A percentile compares a stretch with the other conserved stretches of the same genome.
Conservation (phyloP, 2,113 vertebrate species). For the Trochalopteron elliotii region DNA sequence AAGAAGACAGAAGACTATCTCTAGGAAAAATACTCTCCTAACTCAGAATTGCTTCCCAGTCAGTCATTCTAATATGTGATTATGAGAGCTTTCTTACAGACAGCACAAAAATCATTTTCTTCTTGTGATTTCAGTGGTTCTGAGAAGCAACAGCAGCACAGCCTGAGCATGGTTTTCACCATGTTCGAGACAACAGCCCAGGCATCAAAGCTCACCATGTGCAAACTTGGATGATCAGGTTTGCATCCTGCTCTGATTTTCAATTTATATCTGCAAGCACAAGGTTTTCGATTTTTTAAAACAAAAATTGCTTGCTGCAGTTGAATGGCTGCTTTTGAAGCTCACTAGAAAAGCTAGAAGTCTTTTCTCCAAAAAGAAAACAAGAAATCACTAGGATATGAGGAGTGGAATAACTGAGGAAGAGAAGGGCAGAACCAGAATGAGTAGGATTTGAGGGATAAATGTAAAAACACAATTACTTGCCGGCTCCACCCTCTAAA, state of each 20-base stretch:
- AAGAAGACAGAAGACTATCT: neutral
- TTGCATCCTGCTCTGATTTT: neutral
- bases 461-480: neutral
- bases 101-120: neutral
- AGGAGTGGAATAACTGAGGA: neutral
- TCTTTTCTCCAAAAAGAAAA: neutral
- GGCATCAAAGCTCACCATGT: neutral
- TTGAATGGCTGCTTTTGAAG: neutral
- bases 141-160: neutral
- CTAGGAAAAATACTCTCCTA: neutral
- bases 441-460: neutral
- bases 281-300: neutral
- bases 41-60: neutral
- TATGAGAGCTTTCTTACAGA: neutral
- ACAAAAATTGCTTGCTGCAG: neutral
- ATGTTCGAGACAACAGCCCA: accelerated
- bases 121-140: neutral
- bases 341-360: neutral
- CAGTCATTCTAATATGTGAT: neutral
- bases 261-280: neutral
- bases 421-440: neutral
- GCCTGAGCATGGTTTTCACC: neutral
- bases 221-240: neutral
- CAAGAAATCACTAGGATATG: neutral
- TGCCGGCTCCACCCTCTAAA: neutral